phyloP scores from a whole-genome alignment of 2,888 invertebrate genomes.

The Zele albiditarsus region DNA sequence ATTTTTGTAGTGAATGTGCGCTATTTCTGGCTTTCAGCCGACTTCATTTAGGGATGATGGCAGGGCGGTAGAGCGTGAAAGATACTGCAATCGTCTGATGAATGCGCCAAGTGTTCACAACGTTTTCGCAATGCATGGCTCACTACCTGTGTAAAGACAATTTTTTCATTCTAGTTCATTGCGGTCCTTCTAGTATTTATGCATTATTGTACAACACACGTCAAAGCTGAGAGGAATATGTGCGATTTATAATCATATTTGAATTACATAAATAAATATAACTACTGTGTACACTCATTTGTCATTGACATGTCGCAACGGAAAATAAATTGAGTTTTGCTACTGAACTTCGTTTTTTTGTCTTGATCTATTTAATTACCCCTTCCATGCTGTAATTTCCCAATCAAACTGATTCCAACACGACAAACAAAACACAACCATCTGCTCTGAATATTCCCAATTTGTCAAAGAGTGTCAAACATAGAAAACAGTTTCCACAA shows the following conservation, averaged over 20 bases:
- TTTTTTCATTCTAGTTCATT: slow-evolving; percentile 10
- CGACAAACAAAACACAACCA: slow-evolving; percentile 5
- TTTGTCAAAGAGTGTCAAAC: neutral
- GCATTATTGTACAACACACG: neutral
- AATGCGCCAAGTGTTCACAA: slow-evolving; percentile 30
- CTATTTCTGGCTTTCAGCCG: slow-evolving; percentile 32
- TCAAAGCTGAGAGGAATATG: neutral
- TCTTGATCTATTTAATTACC: too few species aligned
- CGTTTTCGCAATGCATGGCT: slow-evolving; percentile 17
- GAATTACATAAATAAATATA: neutral
- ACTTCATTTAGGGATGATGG: slow-evolving; percentile 13
- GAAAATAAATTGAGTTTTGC: too few species aligned
- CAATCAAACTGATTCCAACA: too few species aligned
- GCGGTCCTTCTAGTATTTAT: neutral
- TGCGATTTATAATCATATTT: neutral
- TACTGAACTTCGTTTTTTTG: too few species aligned
- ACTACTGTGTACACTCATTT: too few species aligned
- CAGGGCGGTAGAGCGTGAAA: slow-evolving; percentile 14
- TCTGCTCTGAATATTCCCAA: slow-evolving; percentile 3
- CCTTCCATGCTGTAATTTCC: too few species aligned
- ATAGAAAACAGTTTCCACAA: neutral
- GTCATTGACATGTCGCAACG: too few species aligned
- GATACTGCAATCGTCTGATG: slow-evolving; percentile 21
- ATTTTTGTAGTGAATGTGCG: slow-evolving; percentile 24
- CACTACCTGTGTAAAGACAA: neutral